A percentile compares a stretch with the other conserved stretches of the same genome.
These are phyloP conservation scores for Caenorhabditis zanzibari DNA, from an alignment of 2,888 invertebrate species.

Conservation along the genomic window DNA sequence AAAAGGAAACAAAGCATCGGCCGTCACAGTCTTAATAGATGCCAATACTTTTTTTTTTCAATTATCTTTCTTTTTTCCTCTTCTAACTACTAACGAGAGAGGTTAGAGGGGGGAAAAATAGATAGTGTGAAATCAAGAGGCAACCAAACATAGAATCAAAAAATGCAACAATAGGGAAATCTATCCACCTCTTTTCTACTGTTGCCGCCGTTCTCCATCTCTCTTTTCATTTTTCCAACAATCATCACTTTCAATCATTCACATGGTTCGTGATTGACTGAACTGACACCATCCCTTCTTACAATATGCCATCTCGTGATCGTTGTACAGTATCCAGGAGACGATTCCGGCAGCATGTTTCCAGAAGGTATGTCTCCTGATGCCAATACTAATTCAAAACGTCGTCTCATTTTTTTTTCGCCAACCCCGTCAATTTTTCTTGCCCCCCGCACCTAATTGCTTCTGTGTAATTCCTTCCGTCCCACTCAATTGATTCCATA, in stretches of 20 bases:
- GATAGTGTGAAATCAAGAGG: conserved; percentile 42
- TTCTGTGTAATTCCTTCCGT: conserved; percentile 61
- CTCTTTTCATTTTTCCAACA: conserved; percentile 25
- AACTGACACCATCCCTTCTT: conserved; percentile 9
- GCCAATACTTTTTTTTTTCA: conserved; percentile 36
- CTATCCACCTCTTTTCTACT: conserved; percentile 43
- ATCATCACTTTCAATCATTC: conserved; percentile 27
- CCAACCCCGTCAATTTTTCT: neutral
- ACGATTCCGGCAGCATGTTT: conserved; percentile 25
- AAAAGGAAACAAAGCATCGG: conserved; percentile 24
- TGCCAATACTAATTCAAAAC: conserved; percentile 26
- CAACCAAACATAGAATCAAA: conserved; percentile 48
- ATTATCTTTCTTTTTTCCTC: conserved; percentile 24
- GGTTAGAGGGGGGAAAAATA: neutral
- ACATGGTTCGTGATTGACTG: conserved; percentile 17
- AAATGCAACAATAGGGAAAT: conserved; percentile 57
- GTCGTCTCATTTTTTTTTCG: conserved; percentile 16
- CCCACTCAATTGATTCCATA: conserved; percentile 63
- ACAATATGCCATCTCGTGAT: conserved; percentile 37
- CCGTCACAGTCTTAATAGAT: conserved; percentile 57
- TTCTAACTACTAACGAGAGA: conserved; percentile 5
- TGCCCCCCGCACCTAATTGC: conserved; percentile 52
- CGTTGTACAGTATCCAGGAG: conserved; percentile 50
- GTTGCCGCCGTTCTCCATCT: neutral
- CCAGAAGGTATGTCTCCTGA: conserved; percentile 42